Base-by-base conservation (phyloP, 1,140 invertebrate genomes). In the Drosophila subpulchrella region DNA sequence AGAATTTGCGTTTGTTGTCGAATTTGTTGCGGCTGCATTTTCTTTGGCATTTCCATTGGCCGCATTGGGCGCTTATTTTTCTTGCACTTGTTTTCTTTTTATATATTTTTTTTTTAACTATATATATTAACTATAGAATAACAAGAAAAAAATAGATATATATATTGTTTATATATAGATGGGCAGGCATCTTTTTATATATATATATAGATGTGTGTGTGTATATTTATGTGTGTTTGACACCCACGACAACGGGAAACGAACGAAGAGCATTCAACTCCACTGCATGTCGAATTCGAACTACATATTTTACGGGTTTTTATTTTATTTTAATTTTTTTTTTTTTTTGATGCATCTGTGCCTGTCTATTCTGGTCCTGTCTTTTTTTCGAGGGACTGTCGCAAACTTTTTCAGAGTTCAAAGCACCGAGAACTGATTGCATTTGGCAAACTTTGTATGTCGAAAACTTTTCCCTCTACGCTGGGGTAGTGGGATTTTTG, bases 121-220 rank as follows among this genome's bases (percentile, higher is more conserved):
- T 74, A 57, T 76, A 57, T 76, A 51, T 76, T 67, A 79, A 79
- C 77, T 79, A 74, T 76, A 56, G 39, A 72, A 79, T 50, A 81
- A 81, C 78, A 80, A 58, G 59, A 78, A 82, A 66, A 85, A 78
- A 82, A 86, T 12, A 12, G 17, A 24, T 48, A 17, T 44, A 17
- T 51, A 36, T 53, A 44, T 44, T 61, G 58, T 76, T 56, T 46
- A 73, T 78, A 74, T 73, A 73, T 74, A 50, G 41, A 32, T 56
- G 57, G 47, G 44, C 38, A 36, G 60, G 53, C 72, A 59, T 48
- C 56, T 62, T 57, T 68, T 39, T 48, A 59, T 58, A 38, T 53
- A 60, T 67, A 59, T 48, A 71, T 58, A 38, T 58, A 42, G 51
- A 36, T 72, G 20, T 41, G 15, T 42, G n/a, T 4, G 17, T 20